Conservation (phyloP, 1,140 invertebrate species). For the Venturia canescens region DNA sequence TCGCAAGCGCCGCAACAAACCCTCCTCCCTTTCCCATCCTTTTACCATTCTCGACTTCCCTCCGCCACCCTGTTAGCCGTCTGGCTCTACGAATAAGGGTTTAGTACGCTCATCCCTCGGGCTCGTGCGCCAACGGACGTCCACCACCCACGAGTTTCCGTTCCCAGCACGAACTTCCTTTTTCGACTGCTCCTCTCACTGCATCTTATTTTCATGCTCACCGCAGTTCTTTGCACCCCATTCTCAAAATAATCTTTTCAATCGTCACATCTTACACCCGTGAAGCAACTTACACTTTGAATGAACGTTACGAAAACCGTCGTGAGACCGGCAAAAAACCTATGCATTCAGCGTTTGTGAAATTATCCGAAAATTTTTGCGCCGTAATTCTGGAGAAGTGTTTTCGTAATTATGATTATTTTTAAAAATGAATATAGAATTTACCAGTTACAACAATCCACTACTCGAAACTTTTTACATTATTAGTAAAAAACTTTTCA, state of each 20-base stretch:
- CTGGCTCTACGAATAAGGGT: constrained; percentile 22
- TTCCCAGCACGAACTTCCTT: not conserved
- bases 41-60: not conserved
- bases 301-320: too few species aligned
- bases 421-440: too few species aligned
- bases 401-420: too few species aligned
- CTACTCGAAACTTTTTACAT: too few species aligned
- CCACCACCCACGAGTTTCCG: constrained; percentile 7
- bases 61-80: not conserved
- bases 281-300: too few species aligned
- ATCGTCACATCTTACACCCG: not conserved
- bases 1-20: constrained; percentile 1
- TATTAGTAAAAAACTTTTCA: too few species aligned
- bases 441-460: too few species aligned
- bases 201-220: not conserved
- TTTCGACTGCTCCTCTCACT: not conserved
- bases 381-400: too few species aligned
- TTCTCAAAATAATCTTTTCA: not conserved
- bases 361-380: too few species aligned
- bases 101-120: constrained; percentile 9
- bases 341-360: too few species aligned
- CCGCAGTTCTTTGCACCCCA: not conserved
- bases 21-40: not conserved
- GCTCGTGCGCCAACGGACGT: constrained; percentile 2
- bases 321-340: too few species aligned